Base-by-base conservation (phyloP, 2,797 vertebrate species). In the Onychomys leucogaster region DNA sequence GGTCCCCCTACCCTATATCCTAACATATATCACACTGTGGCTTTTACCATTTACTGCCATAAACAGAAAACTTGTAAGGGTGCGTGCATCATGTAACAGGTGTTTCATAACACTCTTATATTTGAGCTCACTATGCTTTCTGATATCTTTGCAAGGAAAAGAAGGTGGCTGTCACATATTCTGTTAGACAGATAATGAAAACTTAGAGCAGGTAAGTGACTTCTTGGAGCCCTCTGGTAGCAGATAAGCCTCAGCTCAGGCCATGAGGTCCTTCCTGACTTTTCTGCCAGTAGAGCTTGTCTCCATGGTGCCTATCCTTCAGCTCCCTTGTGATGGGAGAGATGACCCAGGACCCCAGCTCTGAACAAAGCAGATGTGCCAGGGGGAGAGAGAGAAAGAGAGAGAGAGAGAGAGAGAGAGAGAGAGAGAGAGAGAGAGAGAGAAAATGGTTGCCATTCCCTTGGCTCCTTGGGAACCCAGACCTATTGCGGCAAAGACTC, bases 391-490 rank as follows among this genome's bases (percentile, higher is more conserved):
- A 76, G 5, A 88, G 69, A 71, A 17, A 37, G 16, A 73, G 71
- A 55, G 13, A 61, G 41, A 73, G 71, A 43, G 25, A 76, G 6
- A 88, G 69, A 71, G 17, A 37, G 16, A 73, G 71, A 73, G 69
- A 71, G 69, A 71, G n/a, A 73, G 71, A 73, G 71, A 73, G 19
- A 73, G 71, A 73, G 27, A 46, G 27, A 69, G 63, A 85, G 83
- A 43, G 11, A 77, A 7, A 82, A 43, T 0, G 0, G 86, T 32
- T 92, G 16, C 21, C 49, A 16, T 69, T 81, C 93, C 89, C 43
- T 71, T 49, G 32, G 41, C n/a, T 95, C 71, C 75, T 90, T 67
- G 14, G 75, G 69, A 95, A 95, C 76, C 57, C 59, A 77, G 92
- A 63, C 52, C 52, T 91, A 71, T 67, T 75, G 52, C 34, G 41